Percentiles rank a stretch among this genome's conserved stretches.
phyloP scores from a whole-genome alignment of 1,140 invertebrate genomes.

The Monochamus saltuarius region DNA sequence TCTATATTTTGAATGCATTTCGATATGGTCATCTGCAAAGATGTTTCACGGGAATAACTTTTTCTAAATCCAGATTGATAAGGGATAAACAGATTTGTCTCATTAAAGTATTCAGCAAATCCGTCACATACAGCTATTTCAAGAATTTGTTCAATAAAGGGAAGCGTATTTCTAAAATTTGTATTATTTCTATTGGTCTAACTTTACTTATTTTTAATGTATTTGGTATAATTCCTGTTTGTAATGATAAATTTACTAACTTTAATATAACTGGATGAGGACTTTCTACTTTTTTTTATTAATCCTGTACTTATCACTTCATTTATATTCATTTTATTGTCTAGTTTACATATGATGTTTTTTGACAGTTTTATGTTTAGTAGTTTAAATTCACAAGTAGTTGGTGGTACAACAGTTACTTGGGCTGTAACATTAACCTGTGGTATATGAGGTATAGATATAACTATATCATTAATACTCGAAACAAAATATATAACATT shows the following conservation, averaged over 20 bases:
- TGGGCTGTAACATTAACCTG: too few species aligned
- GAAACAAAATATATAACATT: too few species aligned
- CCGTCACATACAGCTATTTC: conserved; percentile 7
- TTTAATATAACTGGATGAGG: too few species aligned
- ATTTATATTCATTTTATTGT: too few species aligned
- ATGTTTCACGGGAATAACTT: conserved; percentile 1
- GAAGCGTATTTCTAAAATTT: conserved; percentile 8
- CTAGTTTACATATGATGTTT: too few species aligned
- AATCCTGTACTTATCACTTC: too few species aligned
- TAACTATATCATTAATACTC: too few species aligned
- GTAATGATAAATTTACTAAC: neutral
- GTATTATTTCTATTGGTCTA: neutral
- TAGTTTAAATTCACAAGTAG: too few species aligned
- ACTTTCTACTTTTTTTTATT: too few species aligned
- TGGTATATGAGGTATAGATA: too few species aligned
- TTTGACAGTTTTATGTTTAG: too few species aligned
- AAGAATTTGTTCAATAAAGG: conserved; percentile 7
- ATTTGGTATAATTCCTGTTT: neutral
- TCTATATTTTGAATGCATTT: conserved; percentile 6
- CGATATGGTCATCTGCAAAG: conserved; percentile 6
- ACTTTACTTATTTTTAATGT: neutral
- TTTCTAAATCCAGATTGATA: conserved; percentile 10
- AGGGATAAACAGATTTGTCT: neutral
- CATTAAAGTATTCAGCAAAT: conserved; percentile 7
- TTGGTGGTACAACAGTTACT: too few species aligned